A percentile compares a stretch with the other conserved stretches of the same genome.
phyloP scores from a whole-genome alignment of 2,888 invertebrate genomes.

The Polydrusus cervinus region DNA sequence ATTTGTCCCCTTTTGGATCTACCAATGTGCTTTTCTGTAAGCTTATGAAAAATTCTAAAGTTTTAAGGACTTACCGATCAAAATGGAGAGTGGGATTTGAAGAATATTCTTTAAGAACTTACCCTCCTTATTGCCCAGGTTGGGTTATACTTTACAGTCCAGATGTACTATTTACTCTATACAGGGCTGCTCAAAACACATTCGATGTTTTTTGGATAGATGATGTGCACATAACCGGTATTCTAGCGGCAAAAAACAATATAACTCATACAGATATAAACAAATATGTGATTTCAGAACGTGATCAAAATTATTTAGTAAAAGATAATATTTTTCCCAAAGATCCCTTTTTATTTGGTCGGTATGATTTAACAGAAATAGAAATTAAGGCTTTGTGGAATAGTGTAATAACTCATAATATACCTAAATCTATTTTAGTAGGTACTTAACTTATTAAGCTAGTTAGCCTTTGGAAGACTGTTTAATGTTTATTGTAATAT shows the following conservation, averaged over 20 bases:
- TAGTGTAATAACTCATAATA: constrained; percentile 63
- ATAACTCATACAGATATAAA: constrained; percentile 73
- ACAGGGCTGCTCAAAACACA: constrained; percentile 74
- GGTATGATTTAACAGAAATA: constrained; percentile 72
- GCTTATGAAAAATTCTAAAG: constrained; percentile 62
- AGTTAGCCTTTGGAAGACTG: background rate
- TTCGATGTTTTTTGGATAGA: constrained; percentile 82
- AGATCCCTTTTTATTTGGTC: constrained; percentile 74
- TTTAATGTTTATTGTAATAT: too few species aligned
- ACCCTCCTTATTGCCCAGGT: constrained; percentile 86
- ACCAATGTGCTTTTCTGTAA: constrained; percentile 79
- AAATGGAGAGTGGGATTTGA: constrained; percentile 85
- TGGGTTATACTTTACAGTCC: constrained; percentile 77
- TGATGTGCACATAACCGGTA: constrained; percentile 82
- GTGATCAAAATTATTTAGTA: constrained; percentile 53
- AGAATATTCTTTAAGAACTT: constrained; percentile 78
- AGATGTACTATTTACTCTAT: constrained; percentile 74
- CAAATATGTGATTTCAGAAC: constrained; percentile 57
- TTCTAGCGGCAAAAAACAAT: constrained; percentile 74
- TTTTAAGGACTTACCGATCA: constrained; percentile 75
- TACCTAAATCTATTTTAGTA: constrained; percentile 55
- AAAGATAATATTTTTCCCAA: constrained; percentile 55
- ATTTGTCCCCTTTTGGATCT: constrained; percentile 77
- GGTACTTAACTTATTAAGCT: background rate
- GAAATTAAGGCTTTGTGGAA: constrained; percentile 74